phyloP scores from a whole-genome alignment of 2,113 vertebrate genomes.

The Macquaria ambigua region DNA sequence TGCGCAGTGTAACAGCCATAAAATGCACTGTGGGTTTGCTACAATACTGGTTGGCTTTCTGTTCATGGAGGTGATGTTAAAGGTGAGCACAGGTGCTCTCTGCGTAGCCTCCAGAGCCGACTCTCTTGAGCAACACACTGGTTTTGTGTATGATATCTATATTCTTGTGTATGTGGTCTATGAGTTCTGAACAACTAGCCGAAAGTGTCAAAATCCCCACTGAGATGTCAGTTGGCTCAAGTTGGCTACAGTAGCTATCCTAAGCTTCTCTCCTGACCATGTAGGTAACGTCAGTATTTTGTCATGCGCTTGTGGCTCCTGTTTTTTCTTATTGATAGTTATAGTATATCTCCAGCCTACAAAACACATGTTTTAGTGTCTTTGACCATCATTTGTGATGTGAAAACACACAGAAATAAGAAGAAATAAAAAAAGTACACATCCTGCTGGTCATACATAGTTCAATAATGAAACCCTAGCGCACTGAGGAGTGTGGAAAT shows the following conservation, averaged over 20 bases:
- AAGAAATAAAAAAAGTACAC: too few relatives aligned
- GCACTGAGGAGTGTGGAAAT: too few relatives aligned
- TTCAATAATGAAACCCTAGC: not conserved
- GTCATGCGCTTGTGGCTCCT: too few relatives aligned
- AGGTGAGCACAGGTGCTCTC: not conserved
- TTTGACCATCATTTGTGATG: not conserved
- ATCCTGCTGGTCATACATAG: not conserved
- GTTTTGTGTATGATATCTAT: not conserved
- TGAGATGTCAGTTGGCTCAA: not conserved
- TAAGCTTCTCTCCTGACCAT: too few relatives aligned
- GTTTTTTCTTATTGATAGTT: too few relatives aligned
- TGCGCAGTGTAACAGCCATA: too few relatives aligned
- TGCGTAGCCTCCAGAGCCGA: not conserved
- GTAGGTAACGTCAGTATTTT: too few relatives aligned
- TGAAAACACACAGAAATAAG: not conserved
- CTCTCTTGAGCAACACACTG: not conserved
- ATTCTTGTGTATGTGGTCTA: not conserved
- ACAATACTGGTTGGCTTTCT: not conserved
- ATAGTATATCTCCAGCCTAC: too few relatives aligned
- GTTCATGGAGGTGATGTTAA: not conserved
- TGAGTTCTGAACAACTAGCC: slow-evolving; percentile 1
- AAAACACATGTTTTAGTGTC: not conserved
- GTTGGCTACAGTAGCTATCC: not conserved
- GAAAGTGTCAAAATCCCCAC: slow-evolving; percentile 16
- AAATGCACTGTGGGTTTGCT: not conserved